These are phyloP conservation scores for Hippoglossus hippoglossus DNA, from an alignment of 2,797 vertebrate species.

Conservation along the genomic window DNA sequence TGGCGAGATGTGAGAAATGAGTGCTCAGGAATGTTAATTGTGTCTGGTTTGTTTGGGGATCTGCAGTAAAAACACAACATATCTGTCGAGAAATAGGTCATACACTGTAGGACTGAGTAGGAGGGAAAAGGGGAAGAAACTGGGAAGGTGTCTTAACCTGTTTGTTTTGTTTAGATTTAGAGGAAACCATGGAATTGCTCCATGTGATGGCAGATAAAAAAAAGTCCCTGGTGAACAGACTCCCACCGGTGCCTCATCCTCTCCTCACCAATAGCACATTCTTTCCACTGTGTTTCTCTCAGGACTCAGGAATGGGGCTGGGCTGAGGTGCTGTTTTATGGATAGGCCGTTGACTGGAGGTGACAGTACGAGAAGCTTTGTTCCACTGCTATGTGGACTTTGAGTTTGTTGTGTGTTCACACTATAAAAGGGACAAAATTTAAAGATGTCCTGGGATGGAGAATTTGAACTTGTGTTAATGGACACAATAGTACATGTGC, in stretches of 20 bases:
- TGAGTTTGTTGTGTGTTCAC: constrained; percentile 16
- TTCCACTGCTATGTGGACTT: constrained; percentile 20
- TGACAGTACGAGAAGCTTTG: constrained; percentile 24
- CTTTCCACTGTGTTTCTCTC: constrained; percentile 48
- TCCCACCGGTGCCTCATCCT: constrained; percentile 29
- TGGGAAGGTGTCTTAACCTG: constrained; percentile 23
- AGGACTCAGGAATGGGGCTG: constrained; percentile 53
- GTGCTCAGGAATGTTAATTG: constrained; percentile 59
- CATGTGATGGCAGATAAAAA: constrained; percentile 5
- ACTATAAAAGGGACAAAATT: not conserved
- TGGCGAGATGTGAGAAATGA: constrained; percentile 51
- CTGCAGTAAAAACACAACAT: constrained; percentile 14
- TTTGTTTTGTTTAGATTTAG: constrained; percentile 54
- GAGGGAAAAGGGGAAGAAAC: not conserved
- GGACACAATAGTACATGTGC: not conserved
- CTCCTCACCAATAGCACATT: constrained; percentile 57
- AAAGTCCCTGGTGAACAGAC: not conserved
- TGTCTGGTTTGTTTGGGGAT: constrained; percentile 40
- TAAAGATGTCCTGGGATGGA: not conserved
- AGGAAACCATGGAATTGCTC: constrained; percentile 29
- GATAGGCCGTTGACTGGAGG: constrained; percentile 10
- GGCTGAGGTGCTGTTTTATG: constrained; percentile 46
- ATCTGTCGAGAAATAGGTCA: constrained; percentile 25
- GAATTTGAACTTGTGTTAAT: not conserved
- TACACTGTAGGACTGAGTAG: constrained; percentile 17